Conservation (phyloP, 2,797 vertebrate species). For the Echeneis naucrates region DNA sequence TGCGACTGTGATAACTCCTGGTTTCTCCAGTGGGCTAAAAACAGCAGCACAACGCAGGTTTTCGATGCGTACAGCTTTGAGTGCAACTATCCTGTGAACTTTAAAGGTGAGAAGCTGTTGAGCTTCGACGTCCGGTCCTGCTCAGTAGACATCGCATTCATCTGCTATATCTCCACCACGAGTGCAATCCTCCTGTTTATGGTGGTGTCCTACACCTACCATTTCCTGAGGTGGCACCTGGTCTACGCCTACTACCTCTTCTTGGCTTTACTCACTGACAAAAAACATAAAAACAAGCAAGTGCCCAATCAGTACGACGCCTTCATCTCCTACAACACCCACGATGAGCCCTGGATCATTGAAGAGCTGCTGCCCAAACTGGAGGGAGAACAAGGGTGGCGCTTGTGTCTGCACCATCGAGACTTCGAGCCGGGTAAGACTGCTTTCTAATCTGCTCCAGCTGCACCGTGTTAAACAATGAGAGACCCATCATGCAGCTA, state of each 20-base stretch:
- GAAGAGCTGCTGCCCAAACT: slow-evolving; percentile 74
- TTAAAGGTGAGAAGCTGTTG: slow-evolving; percentile 60
- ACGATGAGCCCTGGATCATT: slow-evolving; percentile 80
- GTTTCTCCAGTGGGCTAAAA: slow-evolving; percentile 63
- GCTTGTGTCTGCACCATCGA: slow-evolving; percentile 82
- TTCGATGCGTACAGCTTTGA: slow-evolving; percentile 60
- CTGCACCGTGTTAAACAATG: not conserved
- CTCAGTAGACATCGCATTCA: slow-evolving; percentile 32
- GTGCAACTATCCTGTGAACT: slow-evolving; percentile 70
- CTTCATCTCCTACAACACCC: slow-evolving; percentile 83
- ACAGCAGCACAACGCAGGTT: slow-evolving; percentile 68
- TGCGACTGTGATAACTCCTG: slow-evolving; percentile 75
- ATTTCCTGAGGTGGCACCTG: slow-evolving; percentile 76
- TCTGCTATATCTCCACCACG: slow-evolving; percentile 59
- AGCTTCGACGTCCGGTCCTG: slow-evolving; percentile 62
- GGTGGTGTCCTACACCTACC: slow-evolving; percentile 59
- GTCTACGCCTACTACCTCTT: slow-evolving; percentile 78
- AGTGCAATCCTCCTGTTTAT: slow-evolving; percentile 51
- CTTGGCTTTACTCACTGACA: slow-evolving; percentile 67
- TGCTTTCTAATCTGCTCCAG: not conserved
- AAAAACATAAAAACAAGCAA: slow-evolving; percentile 54
- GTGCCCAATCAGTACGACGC: slow-evolving; percentile 72
- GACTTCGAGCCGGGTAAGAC: slow-evolving; percentile 81
- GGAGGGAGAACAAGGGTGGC: slow-evolving; percentile 81
- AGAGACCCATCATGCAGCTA: not conserved